These are phyloP conservation scores for Physocephala rufipes DNA, from an alignment of 2,888 invertebrate species.

Conservation along the genomic window DNA sequence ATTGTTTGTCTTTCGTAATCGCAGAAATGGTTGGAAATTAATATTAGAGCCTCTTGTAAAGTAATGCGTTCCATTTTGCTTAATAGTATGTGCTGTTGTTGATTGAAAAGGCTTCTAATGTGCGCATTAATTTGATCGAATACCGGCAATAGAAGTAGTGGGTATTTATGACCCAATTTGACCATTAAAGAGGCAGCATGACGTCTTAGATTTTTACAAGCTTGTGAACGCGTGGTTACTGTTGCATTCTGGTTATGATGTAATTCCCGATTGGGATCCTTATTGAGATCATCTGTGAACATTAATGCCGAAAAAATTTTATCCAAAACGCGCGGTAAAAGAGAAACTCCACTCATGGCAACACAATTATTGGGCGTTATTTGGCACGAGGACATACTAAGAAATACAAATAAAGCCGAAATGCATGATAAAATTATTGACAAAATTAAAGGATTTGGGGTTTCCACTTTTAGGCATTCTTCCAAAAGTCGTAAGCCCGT, in stretches of 20 bases:
- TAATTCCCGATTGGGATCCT: conserved; percentile 71
- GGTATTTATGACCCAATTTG: conserved; percentile 88
- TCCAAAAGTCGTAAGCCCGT: conserved; percentile 81
- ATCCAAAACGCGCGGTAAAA: conserved; percentile 82
- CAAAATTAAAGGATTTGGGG: conserved; percentile 81
- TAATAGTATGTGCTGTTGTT: conserved; percentile 71
- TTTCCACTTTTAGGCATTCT: conserved; percentile 79
- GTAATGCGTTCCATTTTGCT: conserved; percentile 86
- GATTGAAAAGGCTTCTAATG: conserved; percentile 76
- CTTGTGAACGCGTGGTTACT: conserved; percentile 65
- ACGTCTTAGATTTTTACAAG: conserved; percentile 84
- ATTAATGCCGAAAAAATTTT: conserved; percentile 89
- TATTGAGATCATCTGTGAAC: conserved; percentile 75
- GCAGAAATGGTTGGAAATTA: conserved; percentile 90
- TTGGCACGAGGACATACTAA: conserved; percentile 86
- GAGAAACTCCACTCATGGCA: conserved; percentile 72
- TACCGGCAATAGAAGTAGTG: conserved; percentile 82
- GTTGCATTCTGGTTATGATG: conserved; percentile 30
- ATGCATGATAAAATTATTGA: conserved; percentile 90
- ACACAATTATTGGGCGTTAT: conserved; percentile 71
- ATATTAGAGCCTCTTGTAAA: conserved; percentile 79
- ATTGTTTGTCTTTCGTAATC: conserved; percentile 74
- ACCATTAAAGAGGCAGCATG: conserved; percentile 92
- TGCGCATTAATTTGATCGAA: conserved; percentile 86
- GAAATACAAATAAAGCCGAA: conserved; percentile 89